Conservation (phyloP, 37 sponge, comb jelly and placozoan species). For the Ianthella basta region DNA sequence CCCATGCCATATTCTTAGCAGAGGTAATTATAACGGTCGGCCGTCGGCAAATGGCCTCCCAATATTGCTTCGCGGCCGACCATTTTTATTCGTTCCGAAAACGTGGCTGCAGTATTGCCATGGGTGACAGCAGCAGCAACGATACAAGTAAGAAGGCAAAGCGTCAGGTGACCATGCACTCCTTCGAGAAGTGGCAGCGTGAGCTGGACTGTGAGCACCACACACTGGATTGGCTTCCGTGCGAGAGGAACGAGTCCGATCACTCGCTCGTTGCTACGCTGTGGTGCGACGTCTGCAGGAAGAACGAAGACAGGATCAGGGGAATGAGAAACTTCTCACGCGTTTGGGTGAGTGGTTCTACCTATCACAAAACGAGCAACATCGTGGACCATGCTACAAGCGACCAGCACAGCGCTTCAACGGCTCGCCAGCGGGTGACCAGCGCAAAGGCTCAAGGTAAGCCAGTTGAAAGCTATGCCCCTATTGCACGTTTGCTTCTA, state of each 20-base stretch:
- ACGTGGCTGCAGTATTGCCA: not conserved
- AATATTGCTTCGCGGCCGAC: no score
- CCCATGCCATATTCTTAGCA: no score
- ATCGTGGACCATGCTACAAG: conserved; percentile 59
- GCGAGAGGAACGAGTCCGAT: conserved; percentile 27
- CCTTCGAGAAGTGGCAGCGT: conserved; percentile 52
- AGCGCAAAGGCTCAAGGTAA: conserved; percentile 38
- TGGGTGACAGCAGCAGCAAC: not conserved
- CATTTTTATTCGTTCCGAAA: not conserved
- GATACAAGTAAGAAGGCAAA: conserved; percentile 27
- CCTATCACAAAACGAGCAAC: conserved; percentile 47
- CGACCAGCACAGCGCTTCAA: conserved; percentile 53
- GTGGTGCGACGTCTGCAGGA: conserved; percentile 41
- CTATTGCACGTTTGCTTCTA: conserved; percentile 43
- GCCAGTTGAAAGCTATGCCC: conserved; percentile 27
- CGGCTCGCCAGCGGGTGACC: conserved; percentile 16
- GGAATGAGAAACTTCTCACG: conserved; percentile 36
- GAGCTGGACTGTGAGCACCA: conserved; percentile 42
- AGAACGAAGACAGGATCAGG: conserved; percentile 28
- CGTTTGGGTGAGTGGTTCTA: conserved; percentile 42
- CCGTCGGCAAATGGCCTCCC: not conserved
- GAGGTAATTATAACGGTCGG: not conserved
- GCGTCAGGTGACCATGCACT: conserved; percentile 34
- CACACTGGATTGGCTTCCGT: conserved; percentile 24
- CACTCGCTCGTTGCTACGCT: conserved; percentile 20